These are phyloP conservation scores for Drosophila nigricruria DNA, from an alignment of 2,888 invertebrate genomes.

Conservation along the genomic window DNA sequence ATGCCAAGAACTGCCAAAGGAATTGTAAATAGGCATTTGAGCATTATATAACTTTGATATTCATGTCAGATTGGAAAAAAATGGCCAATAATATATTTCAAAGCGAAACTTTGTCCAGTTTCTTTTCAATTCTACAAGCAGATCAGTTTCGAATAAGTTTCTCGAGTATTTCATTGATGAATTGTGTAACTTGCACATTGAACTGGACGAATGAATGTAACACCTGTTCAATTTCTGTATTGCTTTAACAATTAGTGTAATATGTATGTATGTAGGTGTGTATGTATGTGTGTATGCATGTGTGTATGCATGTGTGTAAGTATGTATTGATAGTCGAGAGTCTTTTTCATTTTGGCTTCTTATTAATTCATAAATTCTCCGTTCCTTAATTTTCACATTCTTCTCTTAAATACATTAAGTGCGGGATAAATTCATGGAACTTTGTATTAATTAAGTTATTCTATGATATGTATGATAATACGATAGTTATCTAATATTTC, in stretches of 20 bases:
- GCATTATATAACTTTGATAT: constrained; percentile 1
- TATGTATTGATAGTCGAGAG: no score
- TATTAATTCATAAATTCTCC: no score
- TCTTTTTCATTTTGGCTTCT: no score
- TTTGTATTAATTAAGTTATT: no score
- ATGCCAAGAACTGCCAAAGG: neutral
- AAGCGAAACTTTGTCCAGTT: neutral
- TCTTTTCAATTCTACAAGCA: neutral
- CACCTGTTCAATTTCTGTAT: neutral
- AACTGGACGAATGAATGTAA: neutral
- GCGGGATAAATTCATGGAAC: no score
- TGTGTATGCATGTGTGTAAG: neutral
- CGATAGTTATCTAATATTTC: no score
- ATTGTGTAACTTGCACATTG: neutral
- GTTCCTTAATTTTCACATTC: no score
- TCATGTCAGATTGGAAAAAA: neutral
- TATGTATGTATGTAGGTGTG: neutral
- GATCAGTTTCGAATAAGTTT: constrained; percentile 1
- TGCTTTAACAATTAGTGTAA: neutral
- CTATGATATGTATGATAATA: no score
- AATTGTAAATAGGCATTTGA: constrained; percentile 4
- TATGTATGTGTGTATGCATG: neutral
- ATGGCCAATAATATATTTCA: neutral
- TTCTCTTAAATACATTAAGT: no score
- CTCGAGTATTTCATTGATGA: neutral